phyloP scores from a whole-genome alignment of 2,888 invertebrate species.

The Cephus pulcher region DNA sequence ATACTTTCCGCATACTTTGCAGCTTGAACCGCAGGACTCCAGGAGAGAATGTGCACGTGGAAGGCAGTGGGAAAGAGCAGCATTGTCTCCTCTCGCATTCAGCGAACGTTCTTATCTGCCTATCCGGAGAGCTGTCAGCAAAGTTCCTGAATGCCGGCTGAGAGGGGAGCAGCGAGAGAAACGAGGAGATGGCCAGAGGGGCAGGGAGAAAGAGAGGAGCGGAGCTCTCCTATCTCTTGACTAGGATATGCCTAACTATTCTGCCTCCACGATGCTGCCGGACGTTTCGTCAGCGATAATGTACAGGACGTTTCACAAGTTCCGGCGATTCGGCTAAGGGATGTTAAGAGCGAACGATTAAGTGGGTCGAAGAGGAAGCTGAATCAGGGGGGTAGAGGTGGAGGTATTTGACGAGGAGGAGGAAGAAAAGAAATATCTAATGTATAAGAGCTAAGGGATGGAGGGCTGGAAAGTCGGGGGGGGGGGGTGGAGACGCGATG shows the following conservation, averaged over 20 bases:
- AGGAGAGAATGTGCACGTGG: neutral
- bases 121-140: constrained; percentile 66
- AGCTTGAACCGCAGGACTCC: neutral
- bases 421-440: neutral
- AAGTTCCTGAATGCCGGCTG: constrained; percentile 65
- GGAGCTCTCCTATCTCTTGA: constrained; percentile 53
- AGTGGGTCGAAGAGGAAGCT: constrained; percentile 19
- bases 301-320: constrained; percentile 23
- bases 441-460: neutral
- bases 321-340: constrained; percentile 3
- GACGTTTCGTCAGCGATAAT: constrained; percentile 62
- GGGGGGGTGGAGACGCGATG: neutral
- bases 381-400: constrained; percentile 20
- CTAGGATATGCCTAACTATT: constrained; percentile 64
- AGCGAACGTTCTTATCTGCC: constrained; percentile 65
- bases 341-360: constrained; percentile 2
- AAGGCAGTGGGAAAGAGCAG: constrained; percentile 44
- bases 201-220: constrained; percentile 13
- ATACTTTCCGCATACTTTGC: neutral
- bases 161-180: constrained; percentile 25
- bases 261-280: constrained; percentile 57
- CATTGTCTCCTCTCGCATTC: constrained; percentile 63
- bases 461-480: neutral
- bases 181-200: constrained; percentile 7
- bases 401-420: neutral